These are phyloP conservation scores for Apaloderma vittatum DNA, from an alignment of 2,113 vertebrate species.

Conservation along the genomic window DNA sequence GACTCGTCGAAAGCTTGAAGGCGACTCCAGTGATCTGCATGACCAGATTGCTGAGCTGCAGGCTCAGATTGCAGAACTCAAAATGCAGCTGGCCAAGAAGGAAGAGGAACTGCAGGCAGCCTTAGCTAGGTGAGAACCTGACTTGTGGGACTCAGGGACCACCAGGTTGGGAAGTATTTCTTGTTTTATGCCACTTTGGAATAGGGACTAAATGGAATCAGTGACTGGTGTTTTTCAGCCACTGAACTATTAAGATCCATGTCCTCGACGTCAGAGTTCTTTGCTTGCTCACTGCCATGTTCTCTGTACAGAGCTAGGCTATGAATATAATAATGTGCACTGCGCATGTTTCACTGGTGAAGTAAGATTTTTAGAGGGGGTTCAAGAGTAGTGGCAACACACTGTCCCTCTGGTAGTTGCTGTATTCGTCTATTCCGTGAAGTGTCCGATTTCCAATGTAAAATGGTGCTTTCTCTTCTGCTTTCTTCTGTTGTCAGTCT, in stretches of 20 bases:
- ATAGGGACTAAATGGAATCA: background rate
- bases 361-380: background rate
- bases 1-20: conserved; percentile 95
- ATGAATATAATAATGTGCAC: background rate
- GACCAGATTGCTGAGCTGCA: conserved; percentile 97
- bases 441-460: background rate
- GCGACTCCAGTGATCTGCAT: conserved; percentile 90
- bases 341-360: background rate
- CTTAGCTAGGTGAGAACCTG: conserved; percentile 86
- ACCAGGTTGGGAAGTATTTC: background rate
- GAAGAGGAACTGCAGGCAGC: conserved; percentile 96
- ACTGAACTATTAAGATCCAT: background rate
- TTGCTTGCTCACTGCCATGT: background rate
- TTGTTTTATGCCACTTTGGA: background rate
- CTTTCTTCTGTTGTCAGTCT: conserved; percentile 44
- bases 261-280: background rate
- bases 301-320: background rate
- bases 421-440: background rate
- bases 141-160: background rate
- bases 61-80: conserved; percentile 96
- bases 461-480: conserved; percentile 45
- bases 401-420: background rate
- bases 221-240: background rate
- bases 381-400: background rate
- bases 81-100: conserved; percentile 95